Evolutionary conservation across 2,888 invertebrate genomes (phyloP).

Genomic region (Phaonia tiefii): DNA sequence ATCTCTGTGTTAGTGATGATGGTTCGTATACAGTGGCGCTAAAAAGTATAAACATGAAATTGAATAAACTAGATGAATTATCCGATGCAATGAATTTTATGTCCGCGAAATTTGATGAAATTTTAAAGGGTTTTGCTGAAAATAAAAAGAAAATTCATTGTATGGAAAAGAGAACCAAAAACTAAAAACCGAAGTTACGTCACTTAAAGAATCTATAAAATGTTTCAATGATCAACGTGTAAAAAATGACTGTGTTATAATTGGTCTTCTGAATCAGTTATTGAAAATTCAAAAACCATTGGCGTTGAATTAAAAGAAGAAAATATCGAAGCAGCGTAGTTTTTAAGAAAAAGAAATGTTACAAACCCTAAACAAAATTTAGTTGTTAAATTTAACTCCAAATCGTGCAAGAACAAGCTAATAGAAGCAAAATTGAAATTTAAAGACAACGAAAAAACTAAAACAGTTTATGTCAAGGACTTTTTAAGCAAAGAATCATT

Average conservation of each 20-base stretch:
- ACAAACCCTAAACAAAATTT: not conserved
- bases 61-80: slow-evolving; percentile 34
- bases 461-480: slow-evolving; percentile 23
- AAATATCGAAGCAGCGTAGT: slow-evolving; percentile 20
- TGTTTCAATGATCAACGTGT: slow-evolving; percentile 9
- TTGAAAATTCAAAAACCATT: not conserved
- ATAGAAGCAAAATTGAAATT: slow-evolving; percentile 15
- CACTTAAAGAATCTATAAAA: slow-evolving; percentile 28
- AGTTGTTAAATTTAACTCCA: slow-evolving; percentile 32
- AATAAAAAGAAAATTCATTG: slow-evolving; percentile 28
- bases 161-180: slow-evolving; percentile 29
- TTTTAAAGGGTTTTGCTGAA: slow-evolving; percentile 22
- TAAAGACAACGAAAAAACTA: slow-evolving; percentile 11
- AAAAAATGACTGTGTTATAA: slow-evolving; percentile 25
- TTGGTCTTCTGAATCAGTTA: not conserved
- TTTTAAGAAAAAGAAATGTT: not conserved
- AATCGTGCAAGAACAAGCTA: not conserved
- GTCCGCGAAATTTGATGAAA: slow-evolving; percentile 22
- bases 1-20: slow-evolving; percentile 1
- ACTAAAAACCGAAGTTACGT: slow-evolving; percentile 12
- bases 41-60: not conserved
- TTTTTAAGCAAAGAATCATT: slow-evolving; percentile 28
- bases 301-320: slow-evolving; percentile 12
- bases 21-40: not conserved
- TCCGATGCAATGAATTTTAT: slow-evolving; percentile 18